Conservation (phyloP, 2,797 vertebrate species). For the Eulemur coronatus region DNA sequence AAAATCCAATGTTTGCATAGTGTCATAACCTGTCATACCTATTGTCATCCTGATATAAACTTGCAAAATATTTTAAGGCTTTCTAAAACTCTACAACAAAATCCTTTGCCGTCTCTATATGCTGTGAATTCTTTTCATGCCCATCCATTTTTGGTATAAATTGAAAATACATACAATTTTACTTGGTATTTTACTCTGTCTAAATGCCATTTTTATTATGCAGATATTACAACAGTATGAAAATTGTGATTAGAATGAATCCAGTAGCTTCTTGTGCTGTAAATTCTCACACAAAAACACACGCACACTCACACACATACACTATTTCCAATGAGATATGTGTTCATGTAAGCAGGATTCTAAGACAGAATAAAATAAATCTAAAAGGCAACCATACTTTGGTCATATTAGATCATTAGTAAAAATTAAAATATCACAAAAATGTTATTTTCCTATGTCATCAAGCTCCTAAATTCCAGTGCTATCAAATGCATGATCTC, state of each 20-base stretch:
- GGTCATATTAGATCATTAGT: background rate
- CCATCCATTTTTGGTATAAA: slow-evolving; percentile 44
- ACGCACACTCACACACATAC: background rate
- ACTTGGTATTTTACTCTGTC: background rate
- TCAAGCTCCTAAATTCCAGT: background rate
- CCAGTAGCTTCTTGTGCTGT: background rate
- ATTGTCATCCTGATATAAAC: background rate
- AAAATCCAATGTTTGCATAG: background rate
- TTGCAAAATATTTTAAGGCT: background rate
- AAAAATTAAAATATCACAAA: slow-evolving; percentile 21
- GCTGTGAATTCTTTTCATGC: background rate
- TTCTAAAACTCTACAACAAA: background rate
- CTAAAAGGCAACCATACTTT: background rate
- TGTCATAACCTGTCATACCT: background rate
- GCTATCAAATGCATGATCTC: background rate
- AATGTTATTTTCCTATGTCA: background rate
- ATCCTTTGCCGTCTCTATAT: background rate
- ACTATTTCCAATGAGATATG: background rate
- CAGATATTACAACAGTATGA: background rate
- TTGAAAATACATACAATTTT: slow-evolving; percentile 29
- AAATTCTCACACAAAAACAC: background rate
- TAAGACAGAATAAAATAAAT: background rate
- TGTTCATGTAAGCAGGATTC: background rate
- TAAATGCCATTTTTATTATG: slow-evolving; percentile 25
- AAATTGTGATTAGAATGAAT: slow-evolving; percentile 4